Conservation (phyloP, 2,113 vertebrate species). For the Raja brachyura region DNA sequence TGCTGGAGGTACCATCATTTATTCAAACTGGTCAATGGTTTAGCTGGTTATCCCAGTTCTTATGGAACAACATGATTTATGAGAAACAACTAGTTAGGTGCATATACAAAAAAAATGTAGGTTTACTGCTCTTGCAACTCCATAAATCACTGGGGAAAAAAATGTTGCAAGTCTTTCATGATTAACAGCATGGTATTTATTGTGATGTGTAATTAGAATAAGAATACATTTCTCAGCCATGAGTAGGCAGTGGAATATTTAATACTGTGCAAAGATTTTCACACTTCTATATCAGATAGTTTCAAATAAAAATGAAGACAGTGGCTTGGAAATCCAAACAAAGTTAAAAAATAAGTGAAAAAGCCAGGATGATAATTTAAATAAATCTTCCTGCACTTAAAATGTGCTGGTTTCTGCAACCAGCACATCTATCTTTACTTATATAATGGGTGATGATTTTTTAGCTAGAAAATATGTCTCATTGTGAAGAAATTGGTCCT, state of each 20-base stretch:
- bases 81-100: background rate
- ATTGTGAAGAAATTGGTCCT: no score
- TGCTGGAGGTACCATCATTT: background rate
- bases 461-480: background rate
- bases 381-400: slow-evolving; percentile 2
- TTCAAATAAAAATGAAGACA: background rate
- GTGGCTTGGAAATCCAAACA: background rate
- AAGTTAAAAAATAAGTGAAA: background rate
- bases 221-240: background rate
- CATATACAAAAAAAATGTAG: slow-evolving; percentile 31
- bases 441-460: no score
- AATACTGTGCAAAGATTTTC: background rate
- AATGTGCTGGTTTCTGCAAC: background rate
- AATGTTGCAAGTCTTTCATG: background rate
- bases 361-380: background rate
- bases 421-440: background rate
- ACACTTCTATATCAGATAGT: background rate
- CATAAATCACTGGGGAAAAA: slow-evolving; percentile 20
- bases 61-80: slow-evolving; percentile 12
- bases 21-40: slow-evolving; percentile 18
- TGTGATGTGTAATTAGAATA: background rate
- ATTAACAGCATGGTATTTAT: background rate
- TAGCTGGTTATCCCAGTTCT: background rate
- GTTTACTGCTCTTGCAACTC: background rate
- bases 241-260: background rate